Conservation (phyloP, 2,888 invertebrate species). For the Pteria penguin region DNA sequence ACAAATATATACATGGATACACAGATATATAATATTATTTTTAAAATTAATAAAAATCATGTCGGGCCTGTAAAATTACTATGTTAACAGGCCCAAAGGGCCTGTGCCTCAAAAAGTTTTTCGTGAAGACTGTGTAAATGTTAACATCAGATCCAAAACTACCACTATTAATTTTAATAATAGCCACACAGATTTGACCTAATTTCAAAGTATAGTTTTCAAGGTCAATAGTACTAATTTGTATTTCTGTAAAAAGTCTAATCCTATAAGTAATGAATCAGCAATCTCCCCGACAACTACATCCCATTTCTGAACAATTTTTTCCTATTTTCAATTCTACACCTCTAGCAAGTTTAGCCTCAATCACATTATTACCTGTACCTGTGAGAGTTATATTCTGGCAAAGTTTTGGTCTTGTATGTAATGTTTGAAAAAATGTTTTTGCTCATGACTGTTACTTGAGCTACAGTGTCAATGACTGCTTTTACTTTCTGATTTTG, state of each 20-base stretch:
- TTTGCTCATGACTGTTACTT: background rate
- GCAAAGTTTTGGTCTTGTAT: background rate
- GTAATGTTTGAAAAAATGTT: background rate
- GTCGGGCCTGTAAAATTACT: too few species aligned
- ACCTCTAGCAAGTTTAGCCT: background rate
- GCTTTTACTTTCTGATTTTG: background rate
- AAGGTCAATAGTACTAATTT: background rate
- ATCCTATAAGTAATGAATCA: conserved; percentile 1
- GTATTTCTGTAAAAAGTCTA: background rate
- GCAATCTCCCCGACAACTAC: conserved; percentile 6
- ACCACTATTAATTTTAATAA: too few species aligned
- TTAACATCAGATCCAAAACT: too few species aligned
- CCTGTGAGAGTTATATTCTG: background rate
- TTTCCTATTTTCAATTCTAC: background rate
- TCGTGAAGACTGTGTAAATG: too few species aligned
- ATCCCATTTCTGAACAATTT: background rate
- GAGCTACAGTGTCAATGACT: conserved; percentile 14
- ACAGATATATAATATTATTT: too few species aligned
- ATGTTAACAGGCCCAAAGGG: too few species aligned
- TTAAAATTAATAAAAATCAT: too few species aligned
- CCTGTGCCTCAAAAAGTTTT: too few species aligned
- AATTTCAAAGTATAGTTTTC: background rate
- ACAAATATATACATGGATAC: too few species aligned
- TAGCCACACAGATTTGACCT: too few species aligned
- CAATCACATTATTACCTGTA: background rate